These are phyloP conservation scores for Embiotoca jacksoni DNA, from an alignment of 2,113 vertebrate species.

Conservation along the genomic window DNA sequence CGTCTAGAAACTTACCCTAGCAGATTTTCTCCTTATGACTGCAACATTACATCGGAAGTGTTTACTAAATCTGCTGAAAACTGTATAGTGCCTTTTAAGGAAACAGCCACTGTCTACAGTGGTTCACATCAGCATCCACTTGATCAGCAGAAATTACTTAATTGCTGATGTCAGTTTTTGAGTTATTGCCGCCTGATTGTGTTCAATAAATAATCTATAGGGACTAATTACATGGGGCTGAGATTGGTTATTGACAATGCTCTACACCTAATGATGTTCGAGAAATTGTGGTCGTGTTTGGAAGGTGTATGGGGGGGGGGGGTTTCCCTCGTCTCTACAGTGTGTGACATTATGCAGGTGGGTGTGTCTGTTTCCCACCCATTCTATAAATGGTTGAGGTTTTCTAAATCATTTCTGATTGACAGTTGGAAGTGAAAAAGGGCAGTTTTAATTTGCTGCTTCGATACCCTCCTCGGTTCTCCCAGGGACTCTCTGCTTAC, in stretches of 20 bases:
- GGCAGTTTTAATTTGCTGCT: constrained; percentile 81
- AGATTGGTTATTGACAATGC: constrained; percentile 72
- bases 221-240: constrained; percentile 71
- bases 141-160: constrained; percentile 65
- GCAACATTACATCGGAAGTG: constrained; percentile 15
- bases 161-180: constrained; percentile 63
- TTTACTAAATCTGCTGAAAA: constrained; percentile 25
- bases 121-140: constrained; percentile 33
- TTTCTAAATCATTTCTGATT: constrained; percentile 72
- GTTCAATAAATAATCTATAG: constrained; percentile 72
- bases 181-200: constrained; percentile 63
- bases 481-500: constrained; percentile 66
- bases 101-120: constrained; percentile 20
- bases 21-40: constrained; percentile 18
- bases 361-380: constrained; percentile 46
- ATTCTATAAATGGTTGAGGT: constrained; percentile 43
- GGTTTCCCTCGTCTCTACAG: not conserved
- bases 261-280: constrained; percentile 56
- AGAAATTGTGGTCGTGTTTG: constrained; percentile 33
- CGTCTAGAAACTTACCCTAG: constrained; percentile 15
- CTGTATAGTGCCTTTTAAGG: constrained; percentile 6
- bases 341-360: constrained; percentile 37
- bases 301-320: not conserved
- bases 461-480: constrained; percentile 71
- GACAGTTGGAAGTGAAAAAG: constrained; percentile 79